Evolutionary conservation across 2,888 invertebrate species (phyloP).

Genomic region (Catocala nupta): DNA sequence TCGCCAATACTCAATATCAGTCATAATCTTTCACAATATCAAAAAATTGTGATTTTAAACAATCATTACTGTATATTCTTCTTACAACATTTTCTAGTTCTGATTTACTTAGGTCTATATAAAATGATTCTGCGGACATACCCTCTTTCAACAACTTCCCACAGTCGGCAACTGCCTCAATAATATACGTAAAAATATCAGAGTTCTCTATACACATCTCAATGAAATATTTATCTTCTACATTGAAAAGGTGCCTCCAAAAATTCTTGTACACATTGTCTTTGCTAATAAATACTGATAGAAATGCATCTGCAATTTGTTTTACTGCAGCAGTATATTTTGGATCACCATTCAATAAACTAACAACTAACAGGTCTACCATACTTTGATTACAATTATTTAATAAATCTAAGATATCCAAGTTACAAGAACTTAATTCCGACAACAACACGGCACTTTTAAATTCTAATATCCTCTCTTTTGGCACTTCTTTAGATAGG

Average conservation of each 20-base stretch:
- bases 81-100: constrained; percentile 79
- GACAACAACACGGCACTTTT: constrained; percentile 69
- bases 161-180: constrained; percentile 73
- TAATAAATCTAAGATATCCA: constrained; percentile 61
- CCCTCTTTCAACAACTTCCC: constrained; percentile 72
- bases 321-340: constrained; percentile 53
- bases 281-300: constrained; percentile 60
- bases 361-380: constrained; percentile 67
- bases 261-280: constrained; percentile 62
- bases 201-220: constrained; percentile 68
- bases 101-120: constrained; percentile 82
- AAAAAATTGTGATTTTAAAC: constrained; percentile 75
- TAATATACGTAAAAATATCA: constrained; percentile 65
- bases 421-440: constrained; percentile 56
- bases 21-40: constrained; percentile 78
- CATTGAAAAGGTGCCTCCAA: constrained; percentile 70
- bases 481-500: constrained; percentile 61
- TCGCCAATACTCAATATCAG: constrained; percentile 77
- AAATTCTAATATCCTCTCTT: constrained; percentile 64
- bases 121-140: constrained; percentile 76
- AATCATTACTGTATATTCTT: constrained; percentile 71
- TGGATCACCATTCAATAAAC: constrained; percentile 64
- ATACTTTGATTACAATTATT: constrained; percentile 59
- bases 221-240: constrained; percentile 62
- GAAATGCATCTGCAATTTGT: constrained; percentile 57